Evolutionary conservation across 2,113 vertebrate genomes (phyloP), one percentile per base, ranked within the genome.

Genomic region (Hemichromis elongatus): DNA sequence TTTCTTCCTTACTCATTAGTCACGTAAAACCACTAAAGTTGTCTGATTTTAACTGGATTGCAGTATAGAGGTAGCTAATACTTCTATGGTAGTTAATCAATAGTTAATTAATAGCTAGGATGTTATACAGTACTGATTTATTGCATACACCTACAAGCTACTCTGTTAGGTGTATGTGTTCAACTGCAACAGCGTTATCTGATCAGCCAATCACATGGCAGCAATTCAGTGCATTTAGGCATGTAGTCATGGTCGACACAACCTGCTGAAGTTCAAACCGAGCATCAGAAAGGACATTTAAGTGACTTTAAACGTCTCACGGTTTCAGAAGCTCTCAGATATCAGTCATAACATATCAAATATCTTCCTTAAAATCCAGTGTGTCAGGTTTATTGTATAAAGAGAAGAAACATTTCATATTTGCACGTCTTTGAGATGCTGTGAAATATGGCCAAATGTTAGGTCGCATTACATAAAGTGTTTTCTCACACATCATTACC

Each of bases 151-250:
- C 19, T 45, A 47, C 40, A 7, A 40, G 40, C 8, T 26, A 3
- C 26, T 73, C 24, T 28, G 13, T 26, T 70, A 70, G 8, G 21
- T 18, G 40, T 26, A 45, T 24, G 13, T 26, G 66, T 47, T 47
- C 26, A 45, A 10, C 21, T 70, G 40, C 66, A 73, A 73, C 0
- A 2, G 24, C 16, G 30, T 28, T 30, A 73, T 47, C 66, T 47
- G 24, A 28, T 50, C 24, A 18, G 9, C 68, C 68, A 19, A 28
- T 50, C 68, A 73, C 68, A 73, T 47, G 42, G 42, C 42, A 73
- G 24, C 42, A 50, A 14, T 0, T 73, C 24, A 2, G 40, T 45
- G 66, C 2, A 0, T 73, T 26, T 14, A 45, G 68, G 42, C 1
- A 45, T 73, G 42, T 11, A 50, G 42, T 28, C 42, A n/a, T 19